These are phyloP conservation scores for Chelonus formosanus DNA, from an alignment of 2,888 invertebrate species.

Conservation along the genomic window DNA sequence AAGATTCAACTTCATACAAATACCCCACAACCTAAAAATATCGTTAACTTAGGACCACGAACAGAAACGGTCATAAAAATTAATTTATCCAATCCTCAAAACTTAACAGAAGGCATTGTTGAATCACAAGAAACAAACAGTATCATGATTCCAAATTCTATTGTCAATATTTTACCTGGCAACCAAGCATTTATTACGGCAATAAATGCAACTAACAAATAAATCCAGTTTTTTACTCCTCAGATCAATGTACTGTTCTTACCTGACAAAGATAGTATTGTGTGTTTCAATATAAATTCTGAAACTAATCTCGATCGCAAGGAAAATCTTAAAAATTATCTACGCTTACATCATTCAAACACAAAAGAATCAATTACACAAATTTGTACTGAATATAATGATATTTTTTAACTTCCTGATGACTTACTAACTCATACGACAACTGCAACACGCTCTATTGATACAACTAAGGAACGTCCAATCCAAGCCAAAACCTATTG, in stretches of 20 bases:
- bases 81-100: conserved; percentile 12
- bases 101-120: conserved; percentile 23
- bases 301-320: conserved; percentile 2
- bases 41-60: conserved; percentile 10
- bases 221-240: conserved; percentile 7
- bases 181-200: conserved; percentile 22
- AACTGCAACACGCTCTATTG: conserved; percentile 46
- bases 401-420: conserved; percentile 30
- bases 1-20: conserved; percentile 5
- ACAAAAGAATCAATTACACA: conserved; percentile 13
- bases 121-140: conserved; percentile 1
- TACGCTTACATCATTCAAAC: conserved; percentile 30
- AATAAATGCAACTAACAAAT: conserved; percentile 6
- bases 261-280: conserved; percentile 1
- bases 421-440: conserved; percentile 44
- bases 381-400: conserved; percentile 29
- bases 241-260: conserved; percentile 2
- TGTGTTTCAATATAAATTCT: background rate
- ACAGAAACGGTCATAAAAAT: conserved; percentile 23
- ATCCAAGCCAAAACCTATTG: conserved; percentile 50
- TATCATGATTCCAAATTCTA: conserved; percentile 26
- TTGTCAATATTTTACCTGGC: conserved; percentile 8
- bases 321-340: conserved; percentile 14
- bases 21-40: conserved; percentile 16
- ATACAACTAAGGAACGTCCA: conserved; percentile 45